Evolutionary conservation across 2,797 vertebrate genomes (phyloP), one percentile per base, ranked within the genome.

Genomic region (Rhyacichthys aspro): DNA sequence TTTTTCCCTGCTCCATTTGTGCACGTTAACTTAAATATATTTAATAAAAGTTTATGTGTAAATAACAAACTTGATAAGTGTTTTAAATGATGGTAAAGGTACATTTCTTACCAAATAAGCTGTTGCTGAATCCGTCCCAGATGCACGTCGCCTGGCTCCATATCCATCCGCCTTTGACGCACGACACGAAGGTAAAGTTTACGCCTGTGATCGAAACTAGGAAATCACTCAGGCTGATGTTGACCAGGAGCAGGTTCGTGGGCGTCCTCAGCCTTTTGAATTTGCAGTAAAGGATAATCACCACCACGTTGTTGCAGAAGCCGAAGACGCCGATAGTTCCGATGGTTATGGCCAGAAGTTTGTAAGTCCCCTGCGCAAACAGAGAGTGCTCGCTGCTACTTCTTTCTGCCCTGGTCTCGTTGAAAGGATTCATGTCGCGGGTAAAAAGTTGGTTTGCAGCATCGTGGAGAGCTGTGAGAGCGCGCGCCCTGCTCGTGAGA

Each of bases 111-210:
- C 97, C 96, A 33, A 95, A 96, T 47, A 98, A 88, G 78, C 93
- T 96, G 93, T 94, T 94, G 93, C 94, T 94, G 92, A 97, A 97
- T 55, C 96, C 95, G 84, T 97, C 95, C 95, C 96, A 96, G 47
- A 88, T 70, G 90, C 96, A 96, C 14, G 94, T 94, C 33, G 89
- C 85, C 9, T 83, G 69, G 81, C 92, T 94, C 94, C 96, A 96
- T 2, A 90, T 86, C 96, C 96, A 95, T 42, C 92, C 86, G 63
- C 92, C 91, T 72, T 89, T 86, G 44, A 96, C 82, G 87, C 94
- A 97, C 75, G 96, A 94, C 43, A 88, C 89, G 56, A 98, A 94
- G 19, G 96, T 95, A 55, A 98, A 93, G 83, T 93, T 91, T 4
- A 93, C 85, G 1, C 95, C 96, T 67, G 91, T 88, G 62, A 95